Percentiles rank a stretch among this genome's conserved stretches.
Evolutionary conservation across 2,888 invertebrate species (phyloP).

Genomic region (Hecatera dysodea): DNA sequence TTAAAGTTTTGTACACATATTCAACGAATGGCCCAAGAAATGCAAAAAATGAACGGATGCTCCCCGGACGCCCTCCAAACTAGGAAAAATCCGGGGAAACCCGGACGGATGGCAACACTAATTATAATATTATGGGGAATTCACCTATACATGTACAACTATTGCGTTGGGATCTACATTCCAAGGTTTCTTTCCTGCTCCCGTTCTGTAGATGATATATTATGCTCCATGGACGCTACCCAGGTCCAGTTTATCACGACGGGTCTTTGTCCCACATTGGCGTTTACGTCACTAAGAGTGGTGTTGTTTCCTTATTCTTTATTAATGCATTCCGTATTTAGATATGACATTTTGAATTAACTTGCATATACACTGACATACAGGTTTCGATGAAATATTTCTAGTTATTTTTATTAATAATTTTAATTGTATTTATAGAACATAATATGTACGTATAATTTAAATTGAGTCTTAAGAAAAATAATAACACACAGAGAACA

Average conservation of each 20-base stretch:
- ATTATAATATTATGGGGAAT: slow-evolving; percentile 18
- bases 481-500: neutral
- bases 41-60: too few relatives aligned
- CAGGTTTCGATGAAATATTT: neutral
- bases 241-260: slow-evolving; percentile 24
- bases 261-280: slow-evolving; percentile 32
- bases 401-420: too few relatives aligned
- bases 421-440: neutral
- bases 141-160: neutral
- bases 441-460: too few relatives aligned
- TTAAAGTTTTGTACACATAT: too few relatives aligned
- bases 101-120: too few relatives aligned
- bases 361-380: neutral
- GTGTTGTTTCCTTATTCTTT: slow-evolving; percentile 39
- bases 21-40: too few relatives aligned
- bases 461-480: neutral
- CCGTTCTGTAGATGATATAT: slow-evolving; percentile 15
- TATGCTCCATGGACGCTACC: neutral
- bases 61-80: too few relatives aligned
- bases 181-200: slow-evolving; percentile 33
- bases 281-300: slow-evolving; percentile 28
- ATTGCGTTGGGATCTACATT: slow-evolving; percentile 2
- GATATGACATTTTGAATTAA: slow-evolving; percentile 6
- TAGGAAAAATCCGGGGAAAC: too few relatives aligned
- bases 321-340: slow-evolving; percentile 22